Evolutionary conservation across 1,140 invertebrate species (phyloP), one percentile per base, ranked within the genome.

Genomic region (Drosophila aff.): DNA sequence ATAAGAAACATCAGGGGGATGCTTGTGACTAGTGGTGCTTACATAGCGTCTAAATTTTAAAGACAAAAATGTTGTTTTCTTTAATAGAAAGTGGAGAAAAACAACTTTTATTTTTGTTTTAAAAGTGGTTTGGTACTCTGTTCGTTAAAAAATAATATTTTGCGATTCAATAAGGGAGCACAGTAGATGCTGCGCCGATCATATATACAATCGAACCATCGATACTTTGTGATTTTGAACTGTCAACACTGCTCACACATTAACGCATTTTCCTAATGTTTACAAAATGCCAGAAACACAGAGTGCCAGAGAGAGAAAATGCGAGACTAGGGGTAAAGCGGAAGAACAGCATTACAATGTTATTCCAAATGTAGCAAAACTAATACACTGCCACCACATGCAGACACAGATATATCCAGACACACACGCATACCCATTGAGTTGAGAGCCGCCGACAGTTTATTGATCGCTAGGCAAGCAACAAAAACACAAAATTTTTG

Each of bases 381-480:
- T 28, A 53, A 69, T 38, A 66, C 47, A 26, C 28, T 33, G 36
- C 26, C 66, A 66, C 50, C 66, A 52, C 50, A 36, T 44, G 47
- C 62, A 43, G 40, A 72, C 50, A 72, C 68, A 83, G 15, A 55
- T 55, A 77, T 28, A 13, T 63, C 63, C 46, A 73, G 41, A 41
- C 43, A 50, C 40, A 49, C 41, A 60, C 41, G 44, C 75, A 68
- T 61, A 80, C 69, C 38, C 55, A 73, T 61, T 73, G 44, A 72
- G 50, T 16, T 67, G 58, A 61, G 61, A 21, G 53, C 11, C 76
- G 50, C 47, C 69, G 66, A 75, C 84, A 84, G 69, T 83, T 84
- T 84, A 87, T 87, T 85, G 84, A 87, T 87, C 84, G 84, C 74
- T 67, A 76, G 63, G 62, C 66, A 77, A 64, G 38, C 52, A 55